Conservation (phyloP, 2,113 vertebrate species). For the Isichthys henryi region DNA sequence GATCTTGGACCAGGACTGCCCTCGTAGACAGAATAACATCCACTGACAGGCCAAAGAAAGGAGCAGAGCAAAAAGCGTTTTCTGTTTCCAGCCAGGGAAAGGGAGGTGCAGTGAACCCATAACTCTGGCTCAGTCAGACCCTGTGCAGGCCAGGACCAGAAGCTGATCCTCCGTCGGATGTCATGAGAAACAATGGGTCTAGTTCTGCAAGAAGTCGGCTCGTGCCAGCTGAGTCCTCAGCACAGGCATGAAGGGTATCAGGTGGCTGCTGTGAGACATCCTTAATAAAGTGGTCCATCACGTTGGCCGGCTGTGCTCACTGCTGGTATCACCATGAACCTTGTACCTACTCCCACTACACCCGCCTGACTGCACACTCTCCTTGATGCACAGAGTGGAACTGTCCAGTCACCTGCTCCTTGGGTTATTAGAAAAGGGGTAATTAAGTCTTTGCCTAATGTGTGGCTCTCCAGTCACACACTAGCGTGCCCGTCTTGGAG, state of each 20-base stretch:
- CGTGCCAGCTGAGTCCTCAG: not conserved
- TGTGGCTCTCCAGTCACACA: not conserved
- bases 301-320: not conserved
- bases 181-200: not conserved
- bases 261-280: not conserved
- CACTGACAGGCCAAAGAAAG: not conserved
- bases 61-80: not conserved
- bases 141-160: not conserved
- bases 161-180: not conserved
- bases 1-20: not conserved
- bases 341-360: not conserved
- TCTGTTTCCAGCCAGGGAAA: not conserved
- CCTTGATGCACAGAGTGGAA: not conserved
- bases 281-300: not conserved
- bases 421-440: constrained; percentile 20
- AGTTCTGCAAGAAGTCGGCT: not conserved
- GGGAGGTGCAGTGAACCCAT: not conserved
- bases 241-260: not conserved
- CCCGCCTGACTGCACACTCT: not conserved
- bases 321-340: not conserved
- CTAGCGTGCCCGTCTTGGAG: not conserved
- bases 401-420: not conserved
- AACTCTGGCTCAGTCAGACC: not conserved
- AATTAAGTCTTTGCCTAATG: constrained; percentile 14
- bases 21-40: not conserved